A percentile compares a stretch with the other conserved stretches of the same genome.
phyloP scores from a whole-genome alignment of 2,113 vertebrate species.

The Brachionichthys hirsutus region DNA sequence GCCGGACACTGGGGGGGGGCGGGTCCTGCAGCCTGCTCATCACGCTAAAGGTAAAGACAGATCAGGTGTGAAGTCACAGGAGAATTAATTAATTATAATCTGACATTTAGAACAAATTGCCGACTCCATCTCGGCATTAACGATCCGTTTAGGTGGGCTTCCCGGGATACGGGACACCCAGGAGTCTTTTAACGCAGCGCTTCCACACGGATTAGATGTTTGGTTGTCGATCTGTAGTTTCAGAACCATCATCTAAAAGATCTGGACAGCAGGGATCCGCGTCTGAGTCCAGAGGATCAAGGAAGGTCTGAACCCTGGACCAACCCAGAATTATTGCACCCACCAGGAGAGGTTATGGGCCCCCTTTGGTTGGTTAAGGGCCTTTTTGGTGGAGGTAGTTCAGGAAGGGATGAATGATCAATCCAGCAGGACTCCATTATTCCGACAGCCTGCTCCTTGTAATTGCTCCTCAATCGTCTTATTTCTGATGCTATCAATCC shows the following conservation, averaged over 20 bases:
- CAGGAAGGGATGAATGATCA: not conserved
- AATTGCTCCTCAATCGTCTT: conserved; percentile 16
- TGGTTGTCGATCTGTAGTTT: conserved; percentile 10
- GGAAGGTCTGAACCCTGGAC: too few species aligned
- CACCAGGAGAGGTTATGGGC: too few species aligned
- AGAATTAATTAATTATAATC: conserved; percentile 15
- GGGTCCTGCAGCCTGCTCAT: too few species aligned
- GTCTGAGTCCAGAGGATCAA: too few species aligned
- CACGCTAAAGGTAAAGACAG: too few species aligned
- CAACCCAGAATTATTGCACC: too few species aligned
- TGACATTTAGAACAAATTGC: conserved; percentile 52
- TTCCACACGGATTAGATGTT: not conserved
- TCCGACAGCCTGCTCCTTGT: not conserved
- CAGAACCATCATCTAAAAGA: conserved; percentile 17
- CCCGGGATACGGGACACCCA: conserved; percentile 21
- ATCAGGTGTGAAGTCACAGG: not conserved
- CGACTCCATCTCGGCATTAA: conserved; percentile 53
- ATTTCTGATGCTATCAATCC: conserved; percentile 6
- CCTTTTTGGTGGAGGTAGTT: too few species aligned
- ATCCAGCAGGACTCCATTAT: not conserved
- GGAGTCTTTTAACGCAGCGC: not conserved
- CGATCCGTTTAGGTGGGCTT: conserved; percentile 35
- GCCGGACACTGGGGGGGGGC: too few species aligned
- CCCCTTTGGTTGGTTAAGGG: too few species aligned
- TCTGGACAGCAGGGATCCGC: not conserved